These are phyloP conservation scores for Cheirogaleus major DNA, from an alignment of 2,797 vertebrate genomes.

Conservation along the genomic window DNA sequence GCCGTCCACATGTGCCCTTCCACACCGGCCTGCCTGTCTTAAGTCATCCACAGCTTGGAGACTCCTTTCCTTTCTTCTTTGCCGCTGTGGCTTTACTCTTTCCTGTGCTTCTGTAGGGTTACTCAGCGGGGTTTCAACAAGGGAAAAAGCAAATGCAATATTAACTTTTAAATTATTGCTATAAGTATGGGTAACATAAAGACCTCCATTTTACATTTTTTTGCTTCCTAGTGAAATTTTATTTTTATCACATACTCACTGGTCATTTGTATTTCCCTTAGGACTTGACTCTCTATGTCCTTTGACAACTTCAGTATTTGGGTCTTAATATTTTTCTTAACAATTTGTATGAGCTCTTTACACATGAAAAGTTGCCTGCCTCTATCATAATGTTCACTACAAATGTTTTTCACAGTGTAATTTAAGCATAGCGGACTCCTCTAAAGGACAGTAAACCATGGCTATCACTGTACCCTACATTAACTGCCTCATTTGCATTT, in stretches of 20 bases:
- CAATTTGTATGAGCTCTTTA: background rate
- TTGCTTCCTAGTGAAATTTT: background rate
- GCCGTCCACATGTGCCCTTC: accelerated
- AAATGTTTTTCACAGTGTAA: background rate
- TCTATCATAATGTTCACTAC: background rate
- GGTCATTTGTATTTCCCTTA: background rate
- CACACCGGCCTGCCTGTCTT: accelerated
- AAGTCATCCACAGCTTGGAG: background rate
- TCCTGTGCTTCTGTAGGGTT: background rate
- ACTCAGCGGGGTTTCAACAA: background rate
- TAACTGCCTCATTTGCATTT: background rate
- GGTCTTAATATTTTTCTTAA: background rate
- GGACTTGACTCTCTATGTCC: background rate
- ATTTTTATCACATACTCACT: background rate
- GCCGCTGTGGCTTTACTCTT: background rate
- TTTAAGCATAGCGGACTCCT: background rate
- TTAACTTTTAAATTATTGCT: background rate
- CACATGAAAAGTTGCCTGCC: background rate
- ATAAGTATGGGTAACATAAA: background rate
- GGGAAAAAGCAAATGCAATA: background rate
- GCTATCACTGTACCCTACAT: background rate
- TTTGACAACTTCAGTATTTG: background rate
- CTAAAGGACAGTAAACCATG: background rate
- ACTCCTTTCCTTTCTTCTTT: background rate
- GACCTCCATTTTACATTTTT: background rate